These are phyloP conservation scores for Psittacula derbiana DNA, from an alignment of 2,797 vertebrate genomes.

Conservation along the genomic window DNA sequence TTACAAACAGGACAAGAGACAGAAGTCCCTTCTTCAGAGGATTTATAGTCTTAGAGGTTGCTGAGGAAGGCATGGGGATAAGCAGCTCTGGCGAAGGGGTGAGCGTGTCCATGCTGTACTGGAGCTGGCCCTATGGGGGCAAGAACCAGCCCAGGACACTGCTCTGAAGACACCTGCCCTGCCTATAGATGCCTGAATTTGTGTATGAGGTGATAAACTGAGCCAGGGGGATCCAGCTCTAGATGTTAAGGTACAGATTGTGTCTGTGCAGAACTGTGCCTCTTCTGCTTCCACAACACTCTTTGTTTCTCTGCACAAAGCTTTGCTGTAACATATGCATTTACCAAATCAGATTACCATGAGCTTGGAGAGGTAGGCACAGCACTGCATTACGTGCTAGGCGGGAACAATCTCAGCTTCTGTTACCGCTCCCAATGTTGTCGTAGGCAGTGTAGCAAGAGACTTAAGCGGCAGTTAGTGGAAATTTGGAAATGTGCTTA, in stretches of 20 bases:
- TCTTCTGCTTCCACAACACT: background rate
- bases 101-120: background rate
- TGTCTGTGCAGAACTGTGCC: background rate
- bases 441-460: background rate
- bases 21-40: background rate
- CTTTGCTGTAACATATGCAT: background rate
- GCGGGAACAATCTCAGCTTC: too few species aligned
- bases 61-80: background rate
- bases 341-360: background rate
- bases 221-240: background rate
- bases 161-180: background rate
- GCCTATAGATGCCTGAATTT: background rate
- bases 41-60: background rate
- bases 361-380: background rate
- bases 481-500: background rate
- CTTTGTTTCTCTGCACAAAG: background rate
- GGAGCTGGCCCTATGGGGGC: background rate
- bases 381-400: accelerated
- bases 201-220: background rate
- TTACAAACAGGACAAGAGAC: background rate
- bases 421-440: accelerated
- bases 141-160: background rate
- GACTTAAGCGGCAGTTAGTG: background rate
- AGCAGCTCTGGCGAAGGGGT: background rate
- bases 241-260: background rate